Percentiles rank a stretch among this genome's conserved stretches.
phyloP scores from a whole-genome alignment of 2,797 vertebrate species.

The Vipera latastei region DNA sequence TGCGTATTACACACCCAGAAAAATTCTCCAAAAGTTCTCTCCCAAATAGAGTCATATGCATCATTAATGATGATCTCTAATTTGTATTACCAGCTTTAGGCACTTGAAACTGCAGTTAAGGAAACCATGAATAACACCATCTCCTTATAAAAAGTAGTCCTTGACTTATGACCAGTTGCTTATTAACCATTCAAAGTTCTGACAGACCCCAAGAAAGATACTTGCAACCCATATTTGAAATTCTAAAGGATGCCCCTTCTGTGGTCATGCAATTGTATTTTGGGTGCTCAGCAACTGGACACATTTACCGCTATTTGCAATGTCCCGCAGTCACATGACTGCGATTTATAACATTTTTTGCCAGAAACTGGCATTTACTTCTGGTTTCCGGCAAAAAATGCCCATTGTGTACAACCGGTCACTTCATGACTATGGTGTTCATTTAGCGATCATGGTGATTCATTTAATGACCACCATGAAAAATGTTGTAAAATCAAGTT shows the following conservation, averaged over 20 bases:
- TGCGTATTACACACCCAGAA: not conserved
- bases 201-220: not conserved
- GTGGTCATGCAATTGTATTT: not conserved
- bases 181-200: not conserved
- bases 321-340: not conserved
- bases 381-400: no score
- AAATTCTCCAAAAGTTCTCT: not conserved
- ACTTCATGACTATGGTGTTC: not conserved
- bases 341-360: not conserved
- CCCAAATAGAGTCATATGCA: not conserved
- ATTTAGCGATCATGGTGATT: not conserved
- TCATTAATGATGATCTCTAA: not conserved
- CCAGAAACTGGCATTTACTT: no score
- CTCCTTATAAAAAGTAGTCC: not conserved
- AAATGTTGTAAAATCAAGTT: not conserved
- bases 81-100: not conserved
- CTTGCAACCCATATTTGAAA: not conserved
- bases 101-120: not conserved
- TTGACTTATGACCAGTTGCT: not conserved
- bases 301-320: not conserved
- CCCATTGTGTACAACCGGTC: not conserved
- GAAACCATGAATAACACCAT: not conserved
- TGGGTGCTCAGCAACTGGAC: not conserved
- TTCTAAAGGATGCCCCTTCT: not conserved
- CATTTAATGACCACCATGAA: not conserved